Evolutionary conservation across 2,888 invertebrate species (phyloP), one percentile per base, ranked within the genome.

Genomic region (Alsophila aescularia): DNA sequence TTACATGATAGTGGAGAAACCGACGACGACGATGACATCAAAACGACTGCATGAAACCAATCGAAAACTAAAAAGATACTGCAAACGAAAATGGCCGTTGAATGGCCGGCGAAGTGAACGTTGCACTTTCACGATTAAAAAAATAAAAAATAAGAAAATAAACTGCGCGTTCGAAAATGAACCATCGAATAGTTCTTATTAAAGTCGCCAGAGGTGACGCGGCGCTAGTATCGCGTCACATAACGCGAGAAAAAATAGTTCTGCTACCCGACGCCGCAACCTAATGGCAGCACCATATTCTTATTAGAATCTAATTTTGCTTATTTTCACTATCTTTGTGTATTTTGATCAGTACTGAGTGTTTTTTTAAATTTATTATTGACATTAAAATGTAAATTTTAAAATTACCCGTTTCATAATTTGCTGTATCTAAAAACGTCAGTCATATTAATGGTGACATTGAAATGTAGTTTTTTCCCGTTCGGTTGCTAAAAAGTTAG

Each of bases 41-140:
- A 87, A 87, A 83, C 81, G 82, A 83, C 83, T 85, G 79, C 78
- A 79, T 83, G 83, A 61, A 85, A 84, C 82, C 78, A 81, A 81
- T 85, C 82, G 77, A 81, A 85, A 88, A 84, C 74, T 75, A 87
- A 87, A 88, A 85, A 83, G 81, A 83, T 85, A 81, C 71, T 75
- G 72, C 73, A 75, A 83, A 82, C 81, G 77, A 85, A 85, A 88
- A 87, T 85, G 79, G 82, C 80, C 74, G 85, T 83, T 84, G 87
- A 88, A 88, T 85, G 74, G 80, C 81, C 72, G 73, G 77, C 80
- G 82, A 88, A 87, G 87, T 87, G 89, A 87, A 87, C 87, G 85
- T 85, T 85, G 90, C 90, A 88, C 88, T 90, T 90, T 88, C 86
- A 85, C 87, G 85, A 88, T 85, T 83, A 85, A 84, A 86, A 75